These are phyloP conservation scores for Galeruca laticollis DNA, from an alignment of 2,888 invertebrate species.

Conservation along the genomic window DNA sequence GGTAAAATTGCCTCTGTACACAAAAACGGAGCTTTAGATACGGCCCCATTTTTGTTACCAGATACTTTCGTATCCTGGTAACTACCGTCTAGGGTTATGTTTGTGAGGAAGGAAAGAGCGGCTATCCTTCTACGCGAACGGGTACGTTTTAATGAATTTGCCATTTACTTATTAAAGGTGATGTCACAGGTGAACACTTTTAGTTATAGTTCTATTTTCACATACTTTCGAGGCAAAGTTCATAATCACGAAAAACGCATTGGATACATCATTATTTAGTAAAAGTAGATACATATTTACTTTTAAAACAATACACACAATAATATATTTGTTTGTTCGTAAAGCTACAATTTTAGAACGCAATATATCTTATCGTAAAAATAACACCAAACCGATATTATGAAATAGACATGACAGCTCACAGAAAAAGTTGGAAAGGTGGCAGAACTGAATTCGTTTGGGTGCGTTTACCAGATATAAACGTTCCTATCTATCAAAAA, in stretches of 20 bases:
- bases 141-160: conserved; percentile 70
- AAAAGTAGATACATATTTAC: conserved; percentile 19
- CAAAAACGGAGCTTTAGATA: conserved; percentile 54
- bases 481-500: too few species aligned
- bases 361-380: background rate
- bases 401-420: background rate
- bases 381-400: conserved; percentile 1
- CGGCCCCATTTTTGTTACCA: conserved; percentile 65
- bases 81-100: conserved; percentile 94
- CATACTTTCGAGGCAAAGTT: conserved; percentile 48
- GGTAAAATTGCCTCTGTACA: conserved; percentile 54
- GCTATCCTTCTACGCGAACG: conserved; percentile 88
- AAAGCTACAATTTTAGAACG: background rate
- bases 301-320: background rate
- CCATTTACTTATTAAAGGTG: conserved; percentile 62
- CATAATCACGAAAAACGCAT: conserved; percentile 11
- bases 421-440: too few species aligned
- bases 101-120: conserved; percentile 93
- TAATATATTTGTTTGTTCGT: background rate
- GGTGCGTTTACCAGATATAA: too few species aligned
- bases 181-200: conserved; percentile 57
- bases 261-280: conserved; percentile 13
- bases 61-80: conserved; percentile 79
- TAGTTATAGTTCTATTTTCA: conserved; percentile 60
- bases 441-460: too few species aligned